phyloP scores from a whole-genome alignment of 2,888 invertebrate species.

The Tetragonula carbonaria region DNA sequence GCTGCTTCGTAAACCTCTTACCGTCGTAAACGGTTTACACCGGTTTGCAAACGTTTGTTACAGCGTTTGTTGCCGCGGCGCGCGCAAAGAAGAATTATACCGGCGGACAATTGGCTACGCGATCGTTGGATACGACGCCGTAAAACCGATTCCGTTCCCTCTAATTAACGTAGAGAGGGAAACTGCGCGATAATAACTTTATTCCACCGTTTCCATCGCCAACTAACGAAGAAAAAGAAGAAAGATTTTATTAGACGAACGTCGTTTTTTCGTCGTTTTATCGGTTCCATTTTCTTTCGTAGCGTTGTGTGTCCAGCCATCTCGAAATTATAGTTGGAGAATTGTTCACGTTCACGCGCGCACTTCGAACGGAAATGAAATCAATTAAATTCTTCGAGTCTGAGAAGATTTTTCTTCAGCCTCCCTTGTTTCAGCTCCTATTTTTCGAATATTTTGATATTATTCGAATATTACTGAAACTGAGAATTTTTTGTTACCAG shows the following conservation, averaged over 20 bases:
- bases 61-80: not conserved
- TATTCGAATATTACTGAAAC: no score
- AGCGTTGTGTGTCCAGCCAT: no score
- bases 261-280: not conserved
- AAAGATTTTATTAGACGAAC: not conserved
- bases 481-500: no score
- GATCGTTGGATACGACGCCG: not conserved
- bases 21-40: constrained; percentile 40
- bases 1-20: constrained; percentile 46
- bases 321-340: no score
- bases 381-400: no score
- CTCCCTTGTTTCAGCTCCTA: no score
- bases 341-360: no score
- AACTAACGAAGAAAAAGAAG: not conserved
- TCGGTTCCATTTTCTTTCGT: no score
- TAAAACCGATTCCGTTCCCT: constrained; percentile 1
- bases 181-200: not conserved
- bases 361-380: no score
- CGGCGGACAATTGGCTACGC: constrained; percentile 3
- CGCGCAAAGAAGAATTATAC: constrained; percentile 14
- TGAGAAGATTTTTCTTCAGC: no score
- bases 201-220: not conserved
- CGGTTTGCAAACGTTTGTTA: constrained; percentile 5
- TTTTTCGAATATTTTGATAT: no score
- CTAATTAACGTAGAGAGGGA: not conserved